These are phyloP conservation scores for Halcyon leucocephala DNA, from an alignment of 2,797 vertebrate species.

Conservation along the genomic window DNA sequence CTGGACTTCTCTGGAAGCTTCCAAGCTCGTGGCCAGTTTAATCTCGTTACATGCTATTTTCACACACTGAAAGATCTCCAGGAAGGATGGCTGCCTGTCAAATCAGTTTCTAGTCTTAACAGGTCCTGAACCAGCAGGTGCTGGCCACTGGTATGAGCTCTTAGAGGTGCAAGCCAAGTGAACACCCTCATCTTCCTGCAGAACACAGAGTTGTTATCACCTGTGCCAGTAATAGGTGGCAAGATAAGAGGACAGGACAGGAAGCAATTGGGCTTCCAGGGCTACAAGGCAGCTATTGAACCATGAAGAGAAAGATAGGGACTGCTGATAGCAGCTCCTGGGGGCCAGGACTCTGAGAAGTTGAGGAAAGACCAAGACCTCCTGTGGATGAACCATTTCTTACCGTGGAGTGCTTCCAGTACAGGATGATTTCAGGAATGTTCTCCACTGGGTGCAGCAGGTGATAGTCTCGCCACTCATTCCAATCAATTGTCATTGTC, in stretches of 20 bases:
- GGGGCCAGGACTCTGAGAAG: neutral
- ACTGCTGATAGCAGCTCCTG: neutral
- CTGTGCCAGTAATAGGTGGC: neutral
- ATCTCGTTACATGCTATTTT: neutral
- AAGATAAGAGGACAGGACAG: slow-evolving; percentile 19
- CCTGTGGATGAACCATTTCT: neutral
- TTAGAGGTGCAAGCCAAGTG: neutral
- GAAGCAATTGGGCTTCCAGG: neutral
- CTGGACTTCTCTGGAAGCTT: slow-evolving; percentile 3
- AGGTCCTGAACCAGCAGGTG: neutral
- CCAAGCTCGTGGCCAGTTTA: neutral
- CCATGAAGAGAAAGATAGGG: neutral
- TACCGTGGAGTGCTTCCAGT: slow-evolving; percentile 99
- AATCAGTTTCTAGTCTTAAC: slow-evolving; percentile 1
- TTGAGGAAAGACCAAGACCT: neutral
- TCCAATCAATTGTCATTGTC: slow-evolving; percentile 98
- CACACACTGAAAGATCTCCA: neutral
- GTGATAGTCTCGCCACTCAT: slow-evolving; percentile 96
- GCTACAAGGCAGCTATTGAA: neutral
- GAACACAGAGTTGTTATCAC: neutral
- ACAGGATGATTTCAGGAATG: slow-evolving; percentile 96
- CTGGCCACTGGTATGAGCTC: neutral
- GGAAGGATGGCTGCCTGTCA: neutral
- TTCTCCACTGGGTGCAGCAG: slow-evolving; percentile 93
- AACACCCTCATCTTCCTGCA: neutral